phyloP scores from a whole-genome alignment of 2,888 invertebrate species.

The Protophormia terraenovae region DNA sequence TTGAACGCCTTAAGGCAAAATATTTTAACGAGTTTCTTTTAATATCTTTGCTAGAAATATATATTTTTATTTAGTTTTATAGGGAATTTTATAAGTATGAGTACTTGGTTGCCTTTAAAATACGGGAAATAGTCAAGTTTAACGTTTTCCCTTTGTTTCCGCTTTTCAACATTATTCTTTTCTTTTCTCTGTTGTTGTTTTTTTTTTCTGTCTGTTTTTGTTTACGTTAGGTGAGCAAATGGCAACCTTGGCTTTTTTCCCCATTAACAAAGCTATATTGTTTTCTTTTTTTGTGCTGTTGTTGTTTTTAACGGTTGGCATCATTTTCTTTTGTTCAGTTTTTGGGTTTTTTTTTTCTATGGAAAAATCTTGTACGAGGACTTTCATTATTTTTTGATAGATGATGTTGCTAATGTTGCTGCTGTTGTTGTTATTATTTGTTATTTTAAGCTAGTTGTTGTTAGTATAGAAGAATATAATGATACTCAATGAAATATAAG shows the following conservation, averaged over 20 bases:
- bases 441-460: not conserved
- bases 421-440: not conserved
- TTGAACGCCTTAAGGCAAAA: not conserved
- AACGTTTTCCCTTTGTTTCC: conserved; percentile 29
- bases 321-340: conserved; percentile 15
- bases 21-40: not conserved
- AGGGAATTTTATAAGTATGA: not conserved
- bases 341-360: no score
- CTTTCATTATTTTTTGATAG: no score
- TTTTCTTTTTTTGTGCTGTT: conserved; percentile 1
- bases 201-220: not conserved
- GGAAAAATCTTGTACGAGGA: not conserved
- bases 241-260: conserved; percentile 16
- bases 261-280: conserved; percentile 22
- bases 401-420: not conserved
- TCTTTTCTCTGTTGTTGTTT: not conserved
- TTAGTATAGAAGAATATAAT: no score
- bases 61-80: not conserved
- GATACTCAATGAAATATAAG: not conserved
- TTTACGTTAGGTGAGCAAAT: not conserved
- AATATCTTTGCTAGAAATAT: not conserved
- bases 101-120: not conserved
- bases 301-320: conserved; percentile 6
- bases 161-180: not conserved
- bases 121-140: conserved; percentile 33